A percentile compares a stretch with the other conserved stretches of the same genome.
Conservation (phyloP, 2,888 invertebrate genomes). For the Epinotia nisella region DNA sequence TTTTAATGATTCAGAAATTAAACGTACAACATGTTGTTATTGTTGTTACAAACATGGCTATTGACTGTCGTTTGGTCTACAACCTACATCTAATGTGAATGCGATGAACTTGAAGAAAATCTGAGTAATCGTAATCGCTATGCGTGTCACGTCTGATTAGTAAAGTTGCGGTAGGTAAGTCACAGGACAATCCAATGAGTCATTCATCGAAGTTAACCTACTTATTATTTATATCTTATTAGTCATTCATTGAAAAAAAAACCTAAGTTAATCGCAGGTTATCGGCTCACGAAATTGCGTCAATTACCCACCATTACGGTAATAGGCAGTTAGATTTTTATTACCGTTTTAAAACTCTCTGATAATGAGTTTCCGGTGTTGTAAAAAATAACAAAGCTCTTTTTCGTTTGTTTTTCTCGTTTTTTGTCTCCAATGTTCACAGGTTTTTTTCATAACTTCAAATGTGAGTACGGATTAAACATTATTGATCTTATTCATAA, state of each 20-base stretch:
- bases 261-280: slow-evolving; percentile 2
- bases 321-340: slow-evolving; percentile 12
- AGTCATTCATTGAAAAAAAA: slow-evolving; percentile 22
- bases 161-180: slow-evolving; percentile 20
- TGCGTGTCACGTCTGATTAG: slow-evolving; percentile 6
- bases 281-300: background rate
- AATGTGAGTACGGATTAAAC: background rate
- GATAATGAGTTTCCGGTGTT: slow-evolving; percentile 4
- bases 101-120: background rate
- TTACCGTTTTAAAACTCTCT: background rate
- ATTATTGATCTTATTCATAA: background rate
- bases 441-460: background rate
- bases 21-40: too few relatives aligned
- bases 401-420: background rate
- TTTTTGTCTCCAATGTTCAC: background rate
- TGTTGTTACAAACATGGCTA: background rate
- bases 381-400: background rate
- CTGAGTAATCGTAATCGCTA: slow-evolving; percentile 1
- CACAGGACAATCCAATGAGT: slow-evolving; percentile 16
- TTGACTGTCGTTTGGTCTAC: background rate
- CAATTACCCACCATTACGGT: slow-evolving; percentile 27
- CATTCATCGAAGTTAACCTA: slow-evolving; percentile 15
- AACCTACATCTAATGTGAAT: background rate
- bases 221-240: slow-evolving; percentile 8
- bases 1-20: too few relatives aligned